These are phyloP conservation scores for Blastobasis lacticolella DNA, from an alignment of 2,888 invertebrate species.

Conservation along the genomic window DNA sequence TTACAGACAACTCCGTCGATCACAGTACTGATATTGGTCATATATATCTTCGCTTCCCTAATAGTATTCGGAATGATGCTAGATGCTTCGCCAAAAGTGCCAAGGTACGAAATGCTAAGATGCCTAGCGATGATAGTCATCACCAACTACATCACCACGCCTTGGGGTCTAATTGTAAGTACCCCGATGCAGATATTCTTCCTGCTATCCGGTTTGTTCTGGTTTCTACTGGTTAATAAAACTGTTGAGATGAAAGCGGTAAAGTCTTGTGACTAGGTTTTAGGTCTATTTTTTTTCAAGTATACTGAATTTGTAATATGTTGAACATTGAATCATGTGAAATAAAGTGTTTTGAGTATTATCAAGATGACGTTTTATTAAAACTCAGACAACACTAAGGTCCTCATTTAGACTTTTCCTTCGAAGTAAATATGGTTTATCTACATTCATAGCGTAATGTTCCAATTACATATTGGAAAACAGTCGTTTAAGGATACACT, in stretches of 20 bases:
- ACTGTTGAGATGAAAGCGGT: conserved; percentile 57
- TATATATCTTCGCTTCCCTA: conserved; percentile 76
- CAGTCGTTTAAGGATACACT: no score
- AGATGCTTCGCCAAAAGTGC: conserved; percentile 74
- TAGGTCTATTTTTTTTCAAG: neutral
- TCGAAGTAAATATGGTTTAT: no score
- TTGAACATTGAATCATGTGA: no score
- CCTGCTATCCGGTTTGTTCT: conserved; percentile 65
- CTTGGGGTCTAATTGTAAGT: conserved; percentile 28
- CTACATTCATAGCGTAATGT: no score
- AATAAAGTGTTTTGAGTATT: no score
- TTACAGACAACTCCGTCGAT: conserved; percentile 45
- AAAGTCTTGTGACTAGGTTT: conserved; percentile 15
- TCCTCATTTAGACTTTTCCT: no score
- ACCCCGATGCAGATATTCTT: conserved; percentile 59
- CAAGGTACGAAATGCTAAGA: conserved; percentile 72
- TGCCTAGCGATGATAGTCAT: conserved; percentile 65
- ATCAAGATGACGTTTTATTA: no score
- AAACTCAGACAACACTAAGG: no score
- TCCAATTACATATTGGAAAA: no score
- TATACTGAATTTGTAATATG: no score
- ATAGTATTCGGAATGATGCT: conserved; percentile 79
- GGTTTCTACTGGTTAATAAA: conserved; percentile 65
- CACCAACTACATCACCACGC: conserved; percentile 29
- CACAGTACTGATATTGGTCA: conserved; percentile 60